Evolutionary conservation across 2,888 invertebrate genomes (phyloP).

Genomic region (Pharmacophagus antenor): DNA sequence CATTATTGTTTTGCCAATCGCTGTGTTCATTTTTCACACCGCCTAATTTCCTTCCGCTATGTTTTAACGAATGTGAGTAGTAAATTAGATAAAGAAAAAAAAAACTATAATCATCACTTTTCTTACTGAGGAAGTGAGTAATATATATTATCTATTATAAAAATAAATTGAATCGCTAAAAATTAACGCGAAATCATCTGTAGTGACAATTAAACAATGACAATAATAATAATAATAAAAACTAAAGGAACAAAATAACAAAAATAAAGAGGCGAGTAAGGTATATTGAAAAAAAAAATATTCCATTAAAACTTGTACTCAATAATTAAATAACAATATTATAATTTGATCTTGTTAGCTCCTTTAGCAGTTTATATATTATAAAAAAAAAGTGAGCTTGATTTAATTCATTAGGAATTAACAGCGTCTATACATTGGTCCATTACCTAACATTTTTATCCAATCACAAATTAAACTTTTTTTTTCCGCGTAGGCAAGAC

Average conservation of each 20-base stretch:
- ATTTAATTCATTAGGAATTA: slow-evolving; percentile 52
- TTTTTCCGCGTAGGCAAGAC: slow-evolving; percentile 53
- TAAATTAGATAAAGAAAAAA: slow-evolving; percentile 39
- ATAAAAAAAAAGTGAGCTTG: slow-evolving; percentile 63
- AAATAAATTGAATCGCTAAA: slow-evolving; percentile 59
- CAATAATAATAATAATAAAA: slow-evolving; percentile 73
- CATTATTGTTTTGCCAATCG: slow-evolving; percentile 64
- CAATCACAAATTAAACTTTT: slow-evolving; percentile 47
- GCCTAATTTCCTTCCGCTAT: slow-evolving; percentile 52
- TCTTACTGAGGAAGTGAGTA: slow-evolving; percentile 65
- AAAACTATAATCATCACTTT: slow-evolving; percentile 59
- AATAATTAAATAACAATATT: slow-evolving; percentile 80
- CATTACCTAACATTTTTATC: slow-evolving; percentile 57
- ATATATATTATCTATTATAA: slow-evolving; percentile 60
- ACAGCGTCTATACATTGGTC: slow-evolving; percentile 72
- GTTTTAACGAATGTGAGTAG: slow-evolving; percentile 42
- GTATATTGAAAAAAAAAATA: slow-evolving; percentile 74
- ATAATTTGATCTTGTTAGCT: slow-evolving; percentile 78
- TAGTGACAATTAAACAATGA: slow-evolving; percentile 73
- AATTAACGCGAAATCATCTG: slow-evolving; percentile 60
- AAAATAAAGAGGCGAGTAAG: slow-evolving; percentile 75
- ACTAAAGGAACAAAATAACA: slow-evolving; percentile 80
- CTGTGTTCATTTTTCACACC: slow-evolving; percentile 39
- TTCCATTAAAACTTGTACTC: slow-evolving; percentile 79
- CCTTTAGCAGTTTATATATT: slow-evolving; percentile 58